Evolutionary conservation across 2,888 invertebrate genomes (phyloP), one percentile per base, ranked within the genome.

Genomic region (Tricholauxania praeusta): DNA sequence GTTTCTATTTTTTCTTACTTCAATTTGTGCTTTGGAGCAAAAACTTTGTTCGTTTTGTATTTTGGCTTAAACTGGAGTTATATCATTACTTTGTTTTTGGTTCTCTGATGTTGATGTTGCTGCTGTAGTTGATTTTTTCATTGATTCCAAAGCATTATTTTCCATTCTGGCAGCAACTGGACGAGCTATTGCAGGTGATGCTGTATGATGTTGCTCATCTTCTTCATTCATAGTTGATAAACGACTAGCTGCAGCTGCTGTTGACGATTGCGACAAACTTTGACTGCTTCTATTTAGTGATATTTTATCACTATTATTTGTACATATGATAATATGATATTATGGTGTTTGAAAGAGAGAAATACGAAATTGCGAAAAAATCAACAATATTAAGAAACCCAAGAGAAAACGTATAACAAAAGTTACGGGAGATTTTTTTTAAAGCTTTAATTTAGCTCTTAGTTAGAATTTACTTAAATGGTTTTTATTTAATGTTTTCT

Each of bases 161-260:
- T 70, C 70, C 60, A 52, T 22, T 15, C 55, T 71, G 48, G 49
- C 52, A 19, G 63, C 63, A 51, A 57, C 63, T 39, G 55, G 51
- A 14, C 48, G 53, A n/a, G 52, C 17, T 19, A 28, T 48, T 19
- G 15, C 59, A 39, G 65, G n/a, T 12, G 47, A 51, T n/a, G 57
- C n/a, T 19, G 71, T n/a, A 22, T 66, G n/a, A 71, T 59, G 72
- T 62, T 75, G 93, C 85, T 94, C 94, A 78, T 96, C 95, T 76
- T 94, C 94, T 87, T 96, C 95, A 76, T 92, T 92, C 95, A 96
- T 96, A 49, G 94, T 94, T 32, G 96, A 94, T 57, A 96, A 89
- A 76, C 95, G 90, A 81, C 80, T 82, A 72, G 14, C 19, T 14
- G 57, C 55, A 28, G 55, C 47, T 17, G 19, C 12, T 32, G 52